These are phyloP conservation scores for Chaetodon trifascialis DNA, from an alignment of 2,113 vertebrate species.

Conservation along the genomic window DNA sequence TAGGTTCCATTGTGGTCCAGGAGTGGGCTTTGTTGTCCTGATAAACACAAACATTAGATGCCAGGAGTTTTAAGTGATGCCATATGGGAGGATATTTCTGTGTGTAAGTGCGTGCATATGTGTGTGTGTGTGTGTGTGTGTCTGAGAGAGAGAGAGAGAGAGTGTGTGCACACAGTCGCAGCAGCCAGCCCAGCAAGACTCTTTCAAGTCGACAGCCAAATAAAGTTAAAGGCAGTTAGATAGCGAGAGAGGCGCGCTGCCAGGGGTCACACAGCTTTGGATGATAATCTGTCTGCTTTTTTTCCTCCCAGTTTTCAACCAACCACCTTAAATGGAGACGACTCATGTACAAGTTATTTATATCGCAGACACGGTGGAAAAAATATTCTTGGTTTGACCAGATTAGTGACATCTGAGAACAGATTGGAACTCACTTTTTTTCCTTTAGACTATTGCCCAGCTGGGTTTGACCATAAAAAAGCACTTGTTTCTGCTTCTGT, in stretches of 20 bases:
- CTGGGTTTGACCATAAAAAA: slow-evolving; percentile 15
- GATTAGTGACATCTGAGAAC: slow-evolving; percentile 50
- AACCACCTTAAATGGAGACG: slow-evolving; percentile 79
- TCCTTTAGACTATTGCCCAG: background rate
- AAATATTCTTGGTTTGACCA: slow-evolving; percentile 19
- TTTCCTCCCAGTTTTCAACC: slow-evolving; percentile 45
- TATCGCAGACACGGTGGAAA: slow-evolving; percentile 36
- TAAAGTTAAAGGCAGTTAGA: slow-evolving; percentile 78
- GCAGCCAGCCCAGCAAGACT: slow-evolving; percentile 63
- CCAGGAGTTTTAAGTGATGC: slow-evolving; percentile 78
- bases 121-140: slow-evolving; percentile 11
- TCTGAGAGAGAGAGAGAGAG: no score
- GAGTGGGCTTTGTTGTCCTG: slow-evolving; percentile 72
- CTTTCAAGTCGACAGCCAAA: slow-evolving; percentile 79
- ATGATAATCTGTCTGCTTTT: slow-evolving; percentile 65
- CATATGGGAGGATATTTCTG: slow-evolving; percentile 67
- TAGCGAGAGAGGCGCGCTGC: slow-evolving; percentile 53
- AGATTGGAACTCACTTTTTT: slow-evolving; percentile 23
- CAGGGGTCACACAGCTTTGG: slow-evolving; percentile 70
- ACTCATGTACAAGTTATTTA: slow-evolving; percentile 68
- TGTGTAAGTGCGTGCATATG: slow-evolving; percentile 1
- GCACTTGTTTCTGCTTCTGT: background rate
- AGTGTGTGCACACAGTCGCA: slow-evolving; percentile 23
- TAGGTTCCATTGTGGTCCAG: slow-evolving; percentile 40
- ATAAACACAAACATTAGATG: slow-evolving; percentile 80